A percentile compares a stretch with the other conserved stretches of the same genome.
phyloP scores from a whole-genome alignment of 2,888 invertebrate genomes.

The Eubasilissa splendida region DNA sequence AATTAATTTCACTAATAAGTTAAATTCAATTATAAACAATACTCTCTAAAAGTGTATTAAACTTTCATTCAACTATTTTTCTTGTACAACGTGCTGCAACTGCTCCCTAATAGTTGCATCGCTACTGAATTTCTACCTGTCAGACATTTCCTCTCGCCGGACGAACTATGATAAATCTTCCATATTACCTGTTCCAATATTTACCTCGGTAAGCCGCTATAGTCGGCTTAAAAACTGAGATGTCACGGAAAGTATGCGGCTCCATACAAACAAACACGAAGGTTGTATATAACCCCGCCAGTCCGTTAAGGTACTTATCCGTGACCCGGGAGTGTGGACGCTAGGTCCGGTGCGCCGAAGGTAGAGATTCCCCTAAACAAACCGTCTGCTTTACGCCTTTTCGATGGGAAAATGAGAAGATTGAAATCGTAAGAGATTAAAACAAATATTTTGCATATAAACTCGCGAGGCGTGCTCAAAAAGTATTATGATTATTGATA shows the following conservation, averaged over 20 bases:
- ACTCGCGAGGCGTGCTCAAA: conserved; percentile 3
- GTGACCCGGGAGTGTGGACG: too few species aligned
- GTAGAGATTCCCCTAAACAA: background rate
- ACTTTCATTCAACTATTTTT: too few species aligned
- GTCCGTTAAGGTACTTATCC: background rate
- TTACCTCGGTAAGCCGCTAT: conserved; percentile 38
- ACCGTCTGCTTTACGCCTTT: background rate
- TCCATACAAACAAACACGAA: conserved; percentile 30
- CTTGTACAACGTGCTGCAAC: too few species aligned
- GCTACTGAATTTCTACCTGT: background rate
- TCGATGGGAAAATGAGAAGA: background rate
- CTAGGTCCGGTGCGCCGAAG: background rate
- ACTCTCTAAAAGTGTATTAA: too few species aligned
- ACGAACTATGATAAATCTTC: background rate
- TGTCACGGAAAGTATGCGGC: conserved; percentile 49
- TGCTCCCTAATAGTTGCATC: too few species aligned
- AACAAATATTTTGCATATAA: conserved; percentile 44
- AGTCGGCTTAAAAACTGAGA: conserved; percentile 52
- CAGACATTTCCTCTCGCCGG: background rate
- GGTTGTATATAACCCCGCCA: conserved; percentile 16
- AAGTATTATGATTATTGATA: background rate
- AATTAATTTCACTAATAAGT: too few species aligned
- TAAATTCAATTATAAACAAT: too few species aligned
- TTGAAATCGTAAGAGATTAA: conserved; percentile 30
- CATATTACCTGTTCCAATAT: conserved; percentile 50